A percentile compares a stretch with the other conserved stretches of the same genome.
Evolutionary conservation across 2,888 invertebrate species (phyloP).

Genomic region (Trichopria drosophilae): DNA sequence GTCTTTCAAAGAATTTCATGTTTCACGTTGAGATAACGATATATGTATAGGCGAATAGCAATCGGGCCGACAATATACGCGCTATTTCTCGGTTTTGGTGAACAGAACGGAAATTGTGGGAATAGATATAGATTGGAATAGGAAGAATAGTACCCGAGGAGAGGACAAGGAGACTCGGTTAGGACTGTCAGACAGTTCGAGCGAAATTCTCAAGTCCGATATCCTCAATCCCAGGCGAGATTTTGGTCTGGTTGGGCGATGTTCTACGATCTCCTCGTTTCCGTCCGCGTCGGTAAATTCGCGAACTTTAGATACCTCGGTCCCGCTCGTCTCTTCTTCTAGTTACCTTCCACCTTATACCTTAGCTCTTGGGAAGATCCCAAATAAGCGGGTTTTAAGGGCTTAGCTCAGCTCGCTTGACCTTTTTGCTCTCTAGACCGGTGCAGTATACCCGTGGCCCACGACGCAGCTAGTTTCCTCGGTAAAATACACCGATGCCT

Average conservation of each 20-base stretch:
- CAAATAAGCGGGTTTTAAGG: constrained; percentile 52
- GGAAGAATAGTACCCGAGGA: no score
- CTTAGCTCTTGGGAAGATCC: constrained; percentile 36
- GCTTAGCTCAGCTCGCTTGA: constrained; percentile 40
- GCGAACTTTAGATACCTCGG: constrained; percentile 47
- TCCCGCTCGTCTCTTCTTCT: constrained; percentile 17
- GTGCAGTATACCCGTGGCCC: background rate
- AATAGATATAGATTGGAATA: no score
- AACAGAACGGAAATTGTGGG: no score
- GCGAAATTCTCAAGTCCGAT: constrained; percentile 29
- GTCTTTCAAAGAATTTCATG: no score
- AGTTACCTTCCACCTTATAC: constrained; percentile 15
- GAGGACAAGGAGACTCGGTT: no score
- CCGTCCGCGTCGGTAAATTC: constrained; percentile 39
- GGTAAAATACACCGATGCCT: constrained; percentile 12
- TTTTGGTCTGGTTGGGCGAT: constrained; percentile 22
- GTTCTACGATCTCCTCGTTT: constrained; percentile 26
- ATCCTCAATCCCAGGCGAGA: constrained; percentile 30
- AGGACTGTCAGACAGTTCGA: no score
- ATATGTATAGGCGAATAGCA: no score
- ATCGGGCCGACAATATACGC: no score
- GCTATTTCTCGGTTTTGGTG: no score
- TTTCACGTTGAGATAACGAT: no score
- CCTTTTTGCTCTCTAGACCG: constrained; percentile 19
- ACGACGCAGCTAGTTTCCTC: background rate